A percentile compares a stretch with the other conserved stretches of the same genome.
Evolutionary conservation across 2,113 vertebrate genomes (phyloP).

Genomic region (Scytalopus superciliaris): DNA sequence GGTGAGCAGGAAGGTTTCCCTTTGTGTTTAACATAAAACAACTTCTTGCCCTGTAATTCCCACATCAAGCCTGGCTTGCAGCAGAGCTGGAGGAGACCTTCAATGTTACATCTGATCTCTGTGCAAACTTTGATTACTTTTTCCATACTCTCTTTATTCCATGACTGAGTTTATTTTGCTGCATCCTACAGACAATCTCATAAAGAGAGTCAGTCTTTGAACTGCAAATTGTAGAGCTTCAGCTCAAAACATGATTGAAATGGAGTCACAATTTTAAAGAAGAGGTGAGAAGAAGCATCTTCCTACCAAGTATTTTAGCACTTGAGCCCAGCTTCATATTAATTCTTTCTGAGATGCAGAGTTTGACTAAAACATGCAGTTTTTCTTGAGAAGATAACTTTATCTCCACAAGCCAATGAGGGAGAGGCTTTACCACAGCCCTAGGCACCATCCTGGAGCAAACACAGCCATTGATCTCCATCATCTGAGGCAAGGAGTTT

Average conservation of each 20-base stretch:
- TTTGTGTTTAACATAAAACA: background rate
- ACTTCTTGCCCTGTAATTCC: background rate
- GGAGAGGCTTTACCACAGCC: background rate
- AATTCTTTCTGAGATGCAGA: background rate
- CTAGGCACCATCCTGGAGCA: background rate
- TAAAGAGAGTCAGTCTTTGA: background rate
- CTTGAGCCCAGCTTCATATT: background rate
- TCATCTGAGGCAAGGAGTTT: background rate
- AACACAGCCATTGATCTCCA: fast-evolving
- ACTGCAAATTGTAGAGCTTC: background rate
- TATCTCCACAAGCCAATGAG: background rate
- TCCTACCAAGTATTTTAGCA: background rate
- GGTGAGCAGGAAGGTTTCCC: background rate
- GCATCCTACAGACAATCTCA: background rate
- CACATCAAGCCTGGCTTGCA: background rate
- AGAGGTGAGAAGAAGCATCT: background rate
- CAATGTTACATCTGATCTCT: background rate
- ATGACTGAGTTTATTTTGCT: background rate
- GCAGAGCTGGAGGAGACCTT: background rate
- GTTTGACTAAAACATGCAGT: background rate
- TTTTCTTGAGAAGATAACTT: background rate
- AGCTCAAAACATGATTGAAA: background rate
- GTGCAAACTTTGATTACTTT: background rate
- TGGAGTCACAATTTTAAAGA: background rate
- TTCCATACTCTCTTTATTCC: background rate